Base-by-base conservation (phyloP, 2,888 invertebrate genomes). In the Anorthoa munda region DNA sequence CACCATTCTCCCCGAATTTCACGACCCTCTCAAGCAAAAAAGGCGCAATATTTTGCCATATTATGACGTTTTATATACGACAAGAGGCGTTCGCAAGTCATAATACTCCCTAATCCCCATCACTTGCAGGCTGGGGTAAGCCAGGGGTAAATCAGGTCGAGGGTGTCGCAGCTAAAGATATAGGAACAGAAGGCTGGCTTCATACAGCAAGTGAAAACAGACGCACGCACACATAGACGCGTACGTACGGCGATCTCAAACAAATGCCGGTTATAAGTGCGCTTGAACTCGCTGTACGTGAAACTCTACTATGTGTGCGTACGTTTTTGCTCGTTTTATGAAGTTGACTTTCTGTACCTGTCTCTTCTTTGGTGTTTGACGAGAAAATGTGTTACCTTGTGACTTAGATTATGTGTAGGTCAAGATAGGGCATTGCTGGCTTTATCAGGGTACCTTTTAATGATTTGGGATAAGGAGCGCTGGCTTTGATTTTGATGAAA, bases 101-200 rank as follows among this genome's bases (percentile, higher is more conserved):
- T 85, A 85, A 81, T 82, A 77, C 82, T 46, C 66, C 65, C 68
- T 82, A 77, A 82, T 83, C 84, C 77, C 70, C 84, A 81, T 83
- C 83, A 77, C 65, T 84, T 74, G 86, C 72, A 76, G 64, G 75
- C 73, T 63, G 58, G 15, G 75, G 75, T 84, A 80, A 84, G 82
- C 85, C 82, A 64, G 75, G 65, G 76, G 68, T 77, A 63, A 87
- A 87, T 72, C 81, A 72, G 87, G 87, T 85, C 87, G 76, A 87
- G 85, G 48, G 69, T 56, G 60, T 55, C n/a, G 66, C 71, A 72
- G 65, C 65, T 26, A 26, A 26, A n/a, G n/a, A 75, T 11, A 17
- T 9, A 13, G 5, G 0, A 13, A 51, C 73, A 79, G 51, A 75
- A 75, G 23, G 12, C n/a, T 0, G 0, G 0, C 4, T 77, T 4